phyloP scores from a whole-genome alignment of 2,888 invertebrate species.

The Amphimallon solstitiale region DNA sequence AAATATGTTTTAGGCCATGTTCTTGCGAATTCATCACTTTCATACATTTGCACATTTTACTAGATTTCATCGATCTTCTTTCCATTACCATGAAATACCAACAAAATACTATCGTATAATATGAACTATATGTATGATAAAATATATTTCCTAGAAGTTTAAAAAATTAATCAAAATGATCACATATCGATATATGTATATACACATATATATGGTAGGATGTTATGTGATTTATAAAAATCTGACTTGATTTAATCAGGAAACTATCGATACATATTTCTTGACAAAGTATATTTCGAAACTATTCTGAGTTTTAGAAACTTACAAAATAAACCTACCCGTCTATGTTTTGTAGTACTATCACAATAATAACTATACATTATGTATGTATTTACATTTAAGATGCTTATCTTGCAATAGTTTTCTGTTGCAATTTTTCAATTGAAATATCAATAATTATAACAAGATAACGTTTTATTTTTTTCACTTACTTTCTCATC shows the following conservation, averaged over 20 bases:
- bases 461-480: not conserved
- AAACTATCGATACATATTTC: not conserved
- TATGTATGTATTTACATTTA: slow-evolving; percentile 35
- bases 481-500: not conserved
- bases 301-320: slow-evolving; percentile 8
- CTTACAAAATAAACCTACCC: slow-evolving; percentile 29
- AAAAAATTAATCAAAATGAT: not conserved
- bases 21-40: slow-evolving; percentile 47
- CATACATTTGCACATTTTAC: not conserved
- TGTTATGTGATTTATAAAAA: no score
- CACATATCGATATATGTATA: not conserved
- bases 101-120: not conserved
- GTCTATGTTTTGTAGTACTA: slow-evolving; percentile 36
- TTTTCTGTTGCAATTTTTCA: not conserved
- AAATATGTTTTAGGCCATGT: slow-evolving; percentile 53
- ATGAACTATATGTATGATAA: not conserved
- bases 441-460: not conserved
- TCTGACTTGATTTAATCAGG: no score
- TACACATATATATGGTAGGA: no score
- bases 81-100: not conserved
- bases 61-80: no score
- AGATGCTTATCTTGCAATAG: slow-evolving; percentile 21
- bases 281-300: slow-evolving; percentile 4
- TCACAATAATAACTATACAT: slow-evolving; percentile 40
- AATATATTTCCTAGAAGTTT: no score